Conservation (phyloP, 1,140 invertebrate genomes). For the Nasonia vitripennis region DNA sequence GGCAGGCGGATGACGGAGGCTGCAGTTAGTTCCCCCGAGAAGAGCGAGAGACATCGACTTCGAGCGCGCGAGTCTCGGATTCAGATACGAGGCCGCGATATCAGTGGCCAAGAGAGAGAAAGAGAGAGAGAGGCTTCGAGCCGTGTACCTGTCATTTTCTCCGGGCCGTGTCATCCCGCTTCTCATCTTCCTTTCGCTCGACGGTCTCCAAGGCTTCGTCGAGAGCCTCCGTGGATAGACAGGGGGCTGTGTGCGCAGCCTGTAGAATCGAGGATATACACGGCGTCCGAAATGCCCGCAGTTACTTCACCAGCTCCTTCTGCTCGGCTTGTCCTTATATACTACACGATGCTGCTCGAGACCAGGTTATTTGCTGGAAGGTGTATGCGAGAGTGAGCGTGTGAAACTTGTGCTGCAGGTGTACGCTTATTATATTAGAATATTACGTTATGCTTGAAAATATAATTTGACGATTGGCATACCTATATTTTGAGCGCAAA, state of each 20-base stretch:
- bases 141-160: slow-evolving; percentile 75
- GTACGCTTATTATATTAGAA: too few relatives aligned
- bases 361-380: too few relatives aligned
- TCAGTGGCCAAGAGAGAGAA: slow-evolving; percentile 61
- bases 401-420: too few relatives aligned
- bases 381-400: too few relatives aligned
- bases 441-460: too few relatives aligned
- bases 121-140: slow-evolving; percentile 52
- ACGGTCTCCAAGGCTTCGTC: neutral
- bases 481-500: too few relatives aligned
- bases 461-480: too few relatives aligned
- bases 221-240: neutral
- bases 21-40: slow-evolving; percentile 48
- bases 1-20: slow-evolving; percentile 68
- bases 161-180: slow-evolving; percentile 69
- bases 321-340: neutral
- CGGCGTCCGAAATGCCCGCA: slow-evolving; percentile 5
- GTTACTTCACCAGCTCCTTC: neutral
- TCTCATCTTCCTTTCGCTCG: slow-evolving; percentile 49
- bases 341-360: too few relatives aligned
- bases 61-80: neutral
- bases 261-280: neutral
- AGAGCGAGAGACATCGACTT: neutral
- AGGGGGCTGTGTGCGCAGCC: neutral
- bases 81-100: slow-evolving; percentile 73